Evolutionary conservation across 2,797 vertebrate genomes (phyloP).

Genomic region (Muscicapa comitata): DNA sequence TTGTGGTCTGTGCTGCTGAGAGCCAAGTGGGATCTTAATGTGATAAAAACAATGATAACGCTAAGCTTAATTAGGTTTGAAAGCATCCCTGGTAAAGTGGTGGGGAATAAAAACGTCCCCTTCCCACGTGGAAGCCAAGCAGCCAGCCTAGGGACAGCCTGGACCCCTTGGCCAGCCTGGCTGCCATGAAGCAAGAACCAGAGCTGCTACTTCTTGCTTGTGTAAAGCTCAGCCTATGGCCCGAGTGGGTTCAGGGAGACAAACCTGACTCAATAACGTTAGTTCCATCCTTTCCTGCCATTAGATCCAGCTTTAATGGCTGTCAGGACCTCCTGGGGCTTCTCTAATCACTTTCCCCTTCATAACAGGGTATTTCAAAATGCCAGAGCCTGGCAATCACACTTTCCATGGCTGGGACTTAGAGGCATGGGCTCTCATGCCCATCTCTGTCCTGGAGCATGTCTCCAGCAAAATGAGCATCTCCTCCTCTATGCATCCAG

Average conservation of each 20-base stretch:
- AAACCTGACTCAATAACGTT: neutral
- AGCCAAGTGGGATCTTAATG: slow-evolving; percentile 78
- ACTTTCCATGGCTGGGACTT: neutral
- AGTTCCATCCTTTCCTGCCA: neutral
- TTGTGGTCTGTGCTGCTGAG: slow-evolving; percentile 72
- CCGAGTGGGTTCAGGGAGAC: neutral
- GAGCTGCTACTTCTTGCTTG: neutral
- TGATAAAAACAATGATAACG: slow-evolving; percentile 79
- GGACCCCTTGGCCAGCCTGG: neutral
- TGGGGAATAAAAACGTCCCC: neutral
- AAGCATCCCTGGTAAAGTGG: slow-evolving; percentile 52
- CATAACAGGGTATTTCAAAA: rapidly evolving
- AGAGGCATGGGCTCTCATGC: neutral
- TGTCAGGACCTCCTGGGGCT: neutral
- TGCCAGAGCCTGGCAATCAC: neutral
- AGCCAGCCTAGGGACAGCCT: neutral
- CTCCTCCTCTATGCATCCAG: neutral
- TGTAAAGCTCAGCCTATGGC: neutral
- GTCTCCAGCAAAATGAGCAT: neutral
- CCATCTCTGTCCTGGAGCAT: neutral
- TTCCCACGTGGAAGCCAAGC: neutral
- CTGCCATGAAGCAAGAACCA: neutral
- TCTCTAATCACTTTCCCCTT: neutral
- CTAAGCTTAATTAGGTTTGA: slow-evolving; percentile 80
- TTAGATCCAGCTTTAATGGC: neutral